These are phyloP conservation scores for Platynereis dumerilii DNA, from an alignment of 2,888 invertebrate genomes.

Conservation along the genomic window DNA sequence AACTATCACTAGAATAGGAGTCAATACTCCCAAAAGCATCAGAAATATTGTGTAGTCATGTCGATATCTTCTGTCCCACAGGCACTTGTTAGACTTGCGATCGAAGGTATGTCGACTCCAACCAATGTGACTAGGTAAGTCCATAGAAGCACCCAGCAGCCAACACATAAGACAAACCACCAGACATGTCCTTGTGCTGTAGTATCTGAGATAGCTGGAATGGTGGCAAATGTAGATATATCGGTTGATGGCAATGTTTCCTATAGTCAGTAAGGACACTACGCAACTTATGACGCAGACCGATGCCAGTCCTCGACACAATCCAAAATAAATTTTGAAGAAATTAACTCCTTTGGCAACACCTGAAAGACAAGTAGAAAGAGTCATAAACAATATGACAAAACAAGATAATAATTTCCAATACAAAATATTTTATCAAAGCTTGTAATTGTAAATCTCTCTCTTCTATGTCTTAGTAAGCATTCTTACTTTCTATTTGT, in stretches of 20 bases:
- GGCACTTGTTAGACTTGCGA: slow-evolving; percentile 43
- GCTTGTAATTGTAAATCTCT: no score
- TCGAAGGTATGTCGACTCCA: slow-evolving; percentile 42
- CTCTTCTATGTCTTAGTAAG: no score
- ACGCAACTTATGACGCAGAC: slow-evolving; percentile 48
- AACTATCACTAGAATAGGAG: slow-evolving; percentile 20
- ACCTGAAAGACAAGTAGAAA: slow-evolving; percentile 37
- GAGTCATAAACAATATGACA: not conserved
- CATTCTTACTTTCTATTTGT: no score
- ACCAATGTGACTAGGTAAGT: slow-evolving; percentile 42
- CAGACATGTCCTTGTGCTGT: slow-evolving; percentile 15
- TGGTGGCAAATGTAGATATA: slow-evolving; percentile 45
- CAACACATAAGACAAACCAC: slow-evolving; percentile 29
- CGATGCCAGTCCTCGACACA: slow-evolving; percentile 44
- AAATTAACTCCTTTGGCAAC: slow-evolving; percentile 44
- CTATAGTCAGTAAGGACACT: slow-evolving; percentile 45
- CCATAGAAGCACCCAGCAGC: slow-evolving; percentile 39
- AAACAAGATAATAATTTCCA: no score
- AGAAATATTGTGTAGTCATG: slow-evolving; percentile 39
- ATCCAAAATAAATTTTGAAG: slow-evolving; percentile 37
- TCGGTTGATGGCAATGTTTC: slow-evolving; percentile 45
- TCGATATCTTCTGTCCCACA: slow-evolving; percentile 46
- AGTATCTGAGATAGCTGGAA: not conserved
- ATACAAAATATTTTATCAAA: no score
- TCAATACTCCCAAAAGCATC: slow-evolving; percentile 12